Evolutionary conservation across 2,113 vertebrate genomes (phyloP), one percentile per base, ranked within the genome.

Genomic region (Antigone vipio): DNA sequence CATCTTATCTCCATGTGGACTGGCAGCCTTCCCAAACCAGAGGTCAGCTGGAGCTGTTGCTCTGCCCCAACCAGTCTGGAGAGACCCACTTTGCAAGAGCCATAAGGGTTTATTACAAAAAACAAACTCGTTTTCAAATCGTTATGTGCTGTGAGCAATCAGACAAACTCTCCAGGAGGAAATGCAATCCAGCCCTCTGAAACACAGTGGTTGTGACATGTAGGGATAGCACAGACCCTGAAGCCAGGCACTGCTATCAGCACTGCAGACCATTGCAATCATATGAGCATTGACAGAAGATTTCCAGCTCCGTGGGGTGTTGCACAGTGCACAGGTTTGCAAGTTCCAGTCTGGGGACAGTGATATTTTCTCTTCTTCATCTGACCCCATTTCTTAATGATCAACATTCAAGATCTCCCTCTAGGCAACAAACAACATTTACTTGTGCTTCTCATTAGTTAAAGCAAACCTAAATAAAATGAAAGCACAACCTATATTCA

Each of bases 311-410:
- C 11, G 15, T 89, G 85, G 92, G 89, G 92, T 16, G 2, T 71
- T 92, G 76, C 86, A 89, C 52, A 89, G 40, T 20, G 58, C 94
- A 82, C 5, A 87, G 94, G 60, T 91, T 85, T 94, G 93, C 89
- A 89, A 95, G 78, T 95, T 91, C 80, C 85, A 95, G 69, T 95
- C 21, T 85, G 71, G 55, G 95, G 85, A 95, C 90, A 95, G 72
- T 30, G 75, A 42, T 90, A 92, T 93, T 94, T 95, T 93, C 77
- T 83, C 75, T 88, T 96, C 85, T 85, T 85, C 67, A 83, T 94
- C 92, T 96, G 96, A 97, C 93, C 95, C 85, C 75, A 27, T 94
- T 97, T 96, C 95, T 95, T 95, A 96, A 96, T 71, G 92, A 96
- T 95, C 88, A 64, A 66, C 55, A 80, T 94, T 95, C 94, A 92